Evolutionary conservation across 2,888 invertebrate genomes (phyloP).

Genomic region (Sisyra terminalis): DNA sequence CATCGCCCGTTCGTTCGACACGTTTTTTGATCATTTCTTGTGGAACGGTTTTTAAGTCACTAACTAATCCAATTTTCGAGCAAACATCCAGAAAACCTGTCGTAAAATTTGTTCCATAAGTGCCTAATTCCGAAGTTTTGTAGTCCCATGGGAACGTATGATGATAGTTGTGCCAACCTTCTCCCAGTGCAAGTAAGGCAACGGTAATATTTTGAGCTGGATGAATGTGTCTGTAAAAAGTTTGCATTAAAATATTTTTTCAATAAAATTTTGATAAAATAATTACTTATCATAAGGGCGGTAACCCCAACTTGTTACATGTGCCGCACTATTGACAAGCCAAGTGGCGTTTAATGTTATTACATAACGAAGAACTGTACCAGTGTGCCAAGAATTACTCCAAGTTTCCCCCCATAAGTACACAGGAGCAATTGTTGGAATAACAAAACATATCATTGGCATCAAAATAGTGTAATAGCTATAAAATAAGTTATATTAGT

Average conservation of each 20-base stretch:
- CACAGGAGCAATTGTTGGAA: slow-evolving; percentile 40
- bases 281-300: slow-evolving; percentile 27
- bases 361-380: slow-evolving; percentile 33
- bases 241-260: neutral
- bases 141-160: slow-evolving; percentile 91
- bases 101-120: slow-evolving; percentile 20
- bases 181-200: slow-evolving; percentile 56
- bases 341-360: slow-evolving; percentile 41
- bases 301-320: slow-evolving; percentile 26
- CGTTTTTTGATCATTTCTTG: slow-evolving; percentile 51
- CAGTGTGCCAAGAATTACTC: slow-evolving; percentile 26
- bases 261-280: slow-evolving; percentile 3
- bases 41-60: slow-evolving; percentile 68
- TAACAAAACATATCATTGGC: slow-evolving; percentile 1
- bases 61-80: slow-evolving; percentile 51
- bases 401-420: slow-evolving; percentile 40
- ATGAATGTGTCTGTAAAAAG: slow-evolving; percentile 44
- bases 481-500: neutral
- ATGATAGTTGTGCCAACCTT: slow-evolving; percentile 92
- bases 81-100: slow-evolving; percentile 22
- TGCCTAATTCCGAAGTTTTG: slow-evolving; percentile 72
- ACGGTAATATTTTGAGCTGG: slow-evolving; percentile 64
- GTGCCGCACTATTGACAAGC: slow-evolving; percentile 48
- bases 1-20: slow-evolving; percentile 57
- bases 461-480: slow-evolving; percentile 1